Percentiles rank a stretch among this genome's conserved stretches.
These are phyloP conservation scores for Corythaixoides concolor DNA, from an alignment of 2,113 vertebrate species.

Conservation along the genomic window DNA sequence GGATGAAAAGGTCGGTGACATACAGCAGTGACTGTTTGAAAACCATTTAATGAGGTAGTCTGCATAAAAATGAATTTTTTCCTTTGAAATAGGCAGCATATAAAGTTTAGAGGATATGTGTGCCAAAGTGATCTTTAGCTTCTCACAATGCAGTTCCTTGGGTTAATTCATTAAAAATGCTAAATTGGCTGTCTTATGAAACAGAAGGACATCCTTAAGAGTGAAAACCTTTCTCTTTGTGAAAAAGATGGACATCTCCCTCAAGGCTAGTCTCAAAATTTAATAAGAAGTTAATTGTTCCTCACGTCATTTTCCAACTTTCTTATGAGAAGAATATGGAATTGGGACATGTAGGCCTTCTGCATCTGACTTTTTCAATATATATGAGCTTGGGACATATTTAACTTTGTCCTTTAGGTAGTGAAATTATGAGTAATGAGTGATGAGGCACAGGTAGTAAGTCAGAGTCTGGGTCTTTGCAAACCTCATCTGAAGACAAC, in stretches of 20 bases:
- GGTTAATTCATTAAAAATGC: not conserved
- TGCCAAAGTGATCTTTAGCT: not conserved
- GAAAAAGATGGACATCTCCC: not conserved
- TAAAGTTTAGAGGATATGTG: not conserved
- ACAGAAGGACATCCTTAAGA: not conserved
- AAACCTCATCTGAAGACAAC: not conserved
- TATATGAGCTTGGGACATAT: not conserved
- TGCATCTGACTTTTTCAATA: not conserved
- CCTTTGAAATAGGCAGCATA: not conserved
- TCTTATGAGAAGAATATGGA: not conserved
- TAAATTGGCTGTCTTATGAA: not conserved
- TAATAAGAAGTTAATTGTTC: not conserved
- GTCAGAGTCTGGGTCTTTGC: not conserved
- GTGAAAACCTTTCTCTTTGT: not conserved
- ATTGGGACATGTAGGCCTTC: not conserved
- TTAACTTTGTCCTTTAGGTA: not conserved
- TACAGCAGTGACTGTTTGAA: not conserved
- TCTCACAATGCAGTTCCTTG: not conserved
- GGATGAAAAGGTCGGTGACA: not conserved
- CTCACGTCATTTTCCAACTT: not conserved
- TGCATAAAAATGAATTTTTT: not conserved
- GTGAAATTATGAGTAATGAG: not conserved
- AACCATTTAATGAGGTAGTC: constrained; percentile 21
- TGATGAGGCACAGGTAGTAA: not conserved
- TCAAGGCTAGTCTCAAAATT: not conserved